These are phyloP conservation scores for Tokudaia tokunoshimensis DNA, from an alignment of 2,797 vertebrate genomes.

Conservation along the genomic window DNA sequence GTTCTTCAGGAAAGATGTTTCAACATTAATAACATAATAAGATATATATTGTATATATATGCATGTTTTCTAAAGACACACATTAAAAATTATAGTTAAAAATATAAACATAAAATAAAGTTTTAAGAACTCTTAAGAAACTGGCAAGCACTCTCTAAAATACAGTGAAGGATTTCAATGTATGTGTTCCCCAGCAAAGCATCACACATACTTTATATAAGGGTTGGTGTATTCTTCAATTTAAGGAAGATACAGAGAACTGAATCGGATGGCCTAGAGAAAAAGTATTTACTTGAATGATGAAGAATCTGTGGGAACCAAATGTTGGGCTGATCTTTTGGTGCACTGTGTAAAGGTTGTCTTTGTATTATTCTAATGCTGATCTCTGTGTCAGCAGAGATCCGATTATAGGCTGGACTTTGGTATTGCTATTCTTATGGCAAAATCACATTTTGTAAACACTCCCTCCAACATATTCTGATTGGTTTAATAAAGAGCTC, in stretches of 20 bases:
- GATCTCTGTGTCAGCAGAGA: not conserved
- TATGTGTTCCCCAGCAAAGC: not conserved
- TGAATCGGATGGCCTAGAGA: not conserved
- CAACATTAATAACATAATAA: not conserved
- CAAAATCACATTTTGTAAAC: not conserved
- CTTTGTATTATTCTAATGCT: not conserved
- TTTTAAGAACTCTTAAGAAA: not conserved
- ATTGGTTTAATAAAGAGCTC: not conserved
- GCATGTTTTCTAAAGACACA: not conserved
- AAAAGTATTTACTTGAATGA: not conserved
- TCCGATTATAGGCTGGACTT: not conserved
- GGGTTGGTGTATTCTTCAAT: not conserved
- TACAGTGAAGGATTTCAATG: not conserved
- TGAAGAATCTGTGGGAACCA: not conserved
- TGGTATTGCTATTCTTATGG: not conserved
- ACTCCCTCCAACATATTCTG: not conserved
- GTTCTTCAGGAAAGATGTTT: not conserved
- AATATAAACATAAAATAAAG: too few species aligned
- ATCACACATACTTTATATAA: not conserved
- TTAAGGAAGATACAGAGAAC: not conserved
- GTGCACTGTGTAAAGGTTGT: not conserved
- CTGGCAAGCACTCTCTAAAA: not conserved
- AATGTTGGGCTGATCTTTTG: not conserved
- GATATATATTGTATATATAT: not conserved
- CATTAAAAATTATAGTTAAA: not conserved